Conservation (phyloP, 1,140 invertebrate species). For the Gyrodactylus bullatarudis region DNA sequence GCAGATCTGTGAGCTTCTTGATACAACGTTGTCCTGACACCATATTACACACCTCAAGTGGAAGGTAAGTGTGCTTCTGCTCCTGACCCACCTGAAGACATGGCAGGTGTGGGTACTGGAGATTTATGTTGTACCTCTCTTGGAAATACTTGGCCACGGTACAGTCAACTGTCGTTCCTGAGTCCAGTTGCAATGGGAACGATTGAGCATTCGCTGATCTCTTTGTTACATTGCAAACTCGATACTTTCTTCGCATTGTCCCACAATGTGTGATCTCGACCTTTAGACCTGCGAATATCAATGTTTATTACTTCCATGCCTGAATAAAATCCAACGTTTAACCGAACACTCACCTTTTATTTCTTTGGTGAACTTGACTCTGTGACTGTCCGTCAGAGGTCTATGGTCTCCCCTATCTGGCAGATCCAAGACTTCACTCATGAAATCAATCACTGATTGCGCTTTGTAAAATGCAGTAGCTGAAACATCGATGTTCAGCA, state of each 20-base stretch:
- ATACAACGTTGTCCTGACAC: slow-evolving; percentile 94
- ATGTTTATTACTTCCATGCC: not conserved
- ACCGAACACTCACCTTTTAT: slow-evolving; percentile 37
- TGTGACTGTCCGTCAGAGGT: slow-evolving; percentile 81
- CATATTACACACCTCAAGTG: slow-evolving; percentile 52
- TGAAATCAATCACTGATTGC: slow-evolving; percentile 95
- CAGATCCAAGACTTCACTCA: slow-evolving; percentile 96
- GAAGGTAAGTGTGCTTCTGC: slow-evolving; percentile 96
- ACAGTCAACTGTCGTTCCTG: slow-evolving; percentile 95
- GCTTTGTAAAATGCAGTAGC: slow-evolving; percentile 99
- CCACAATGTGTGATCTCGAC: slow-evolving; percentile 99
- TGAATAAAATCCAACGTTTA: not conserved
- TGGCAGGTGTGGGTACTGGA: slow-evolving; percentile 75
- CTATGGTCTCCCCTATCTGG: slow-evolving; percentile 71
- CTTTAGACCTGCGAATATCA: slow-evolving; percentile 34
- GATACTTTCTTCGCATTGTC: slow-evolving; percentile 82
- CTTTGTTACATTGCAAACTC: slow-evolving; percentile 89
- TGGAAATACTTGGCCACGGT: slow-evolving; percentile 98
- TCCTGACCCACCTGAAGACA: slow-evolving; percentile 89
- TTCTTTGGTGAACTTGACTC: slow-evolving; percentile 99
- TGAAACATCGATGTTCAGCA: slow-evolving; percentile 99
- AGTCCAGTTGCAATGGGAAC: slow-evolving; percentile 92
- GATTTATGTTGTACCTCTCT: slow-evolving; percentile 96
- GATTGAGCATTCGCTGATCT: slow-evolving; percentile 37
- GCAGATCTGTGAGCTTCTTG: slow-evolving; percentile 96